Evolutionary conservation across 2,797 vertebrate genomes (phyloP).

Genomic region (Sebastes hubbsi): DNA sequence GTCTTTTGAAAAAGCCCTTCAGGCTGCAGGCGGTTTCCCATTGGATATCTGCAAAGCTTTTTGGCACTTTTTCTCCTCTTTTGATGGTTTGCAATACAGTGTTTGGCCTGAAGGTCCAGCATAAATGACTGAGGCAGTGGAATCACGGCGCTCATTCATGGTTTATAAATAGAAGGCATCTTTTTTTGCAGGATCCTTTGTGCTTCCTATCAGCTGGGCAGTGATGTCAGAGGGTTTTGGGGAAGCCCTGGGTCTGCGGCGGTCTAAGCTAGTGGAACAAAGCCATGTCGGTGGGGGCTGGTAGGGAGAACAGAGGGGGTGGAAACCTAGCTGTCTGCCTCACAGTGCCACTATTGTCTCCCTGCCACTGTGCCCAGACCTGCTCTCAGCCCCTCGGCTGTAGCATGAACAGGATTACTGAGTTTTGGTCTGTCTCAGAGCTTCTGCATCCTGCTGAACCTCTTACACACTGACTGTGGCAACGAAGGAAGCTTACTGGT

Average conservation of each 20-base stretch:
- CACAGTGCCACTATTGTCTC: slow-evolving; percentile 71
- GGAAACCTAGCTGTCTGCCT: slow-evolving; percentile 69
- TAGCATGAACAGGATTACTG: slow-evolving; percentile 45
- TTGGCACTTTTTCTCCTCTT: background rate
- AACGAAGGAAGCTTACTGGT: slow-evolving; percentile 3
- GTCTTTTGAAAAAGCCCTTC: background rate
- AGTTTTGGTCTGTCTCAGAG: slow-evolving; percentile 15
- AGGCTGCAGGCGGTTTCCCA: slow-evolving; percentile 4
- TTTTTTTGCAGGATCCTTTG: slow-evolving; percentile 42
- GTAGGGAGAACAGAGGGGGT: slow-evolving; percentile 22
- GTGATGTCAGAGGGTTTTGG: slow-evolving; percentile 74
- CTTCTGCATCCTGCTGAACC: slow-evolving; percentile 39
- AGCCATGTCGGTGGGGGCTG: slow-evolving; percentile 46
- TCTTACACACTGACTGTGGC: slow-evolving; percentile 2
- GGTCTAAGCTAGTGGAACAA: slow-evolving; percentile 68
- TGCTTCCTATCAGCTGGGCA: slow-evolving; percentile 74
- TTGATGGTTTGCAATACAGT: slow-evolving; percentile 10
- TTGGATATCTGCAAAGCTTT: background rate
- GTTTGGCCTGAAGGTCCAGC: slow-evolving; percentile 30
- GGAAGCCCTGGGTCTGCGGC: slow-evolving; percentile 72
- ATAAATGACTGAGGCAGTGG: slow-evolving; percentile 22
- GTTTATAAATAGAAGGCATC: slow-evolving; percentile 62
- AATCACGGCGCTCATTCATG: slow-evolving; percentile 44
- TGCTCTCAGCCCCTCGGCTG: slow-evolving; percentile 24
- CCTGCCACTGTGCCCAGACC: slow-evolving; percentile 55